Base-by-base conservation (phyloP, 2,113 vertebrate species). In the Paralichthys olivaceus region DNA sequence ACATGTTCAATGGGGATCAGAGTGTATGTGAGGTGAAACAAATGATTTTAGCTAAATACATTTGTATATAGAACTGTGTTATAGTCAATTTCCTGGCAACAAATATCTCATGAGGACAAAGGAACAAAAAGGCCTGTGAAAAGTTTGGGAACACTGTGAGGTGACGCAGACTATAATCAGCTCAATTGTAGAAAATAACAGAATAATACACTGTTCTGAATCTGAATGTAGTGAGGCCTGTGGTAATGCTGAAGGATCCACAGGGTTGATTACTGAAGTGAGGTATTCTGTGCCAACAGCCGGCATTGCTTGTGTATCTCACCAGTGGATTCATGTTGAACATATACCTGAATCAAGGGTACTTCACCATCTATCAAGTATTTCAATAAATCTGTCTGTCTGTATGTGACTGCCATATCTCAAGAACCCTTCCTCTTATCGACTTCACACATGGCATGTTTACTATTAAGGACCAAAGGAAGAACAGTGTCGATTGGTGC, bases 21-120 rank as follows among this genome's bases (percentile, higher is more conserved):
- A 74, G 58, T 69, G 26, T 55, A 60, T 22, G 28, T 1, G 37
- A 34, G 64, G 22, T 62, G 71, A 70, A 37, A 32, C 56, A 23
- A 23, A 29, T 64, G 19, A 54, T 43, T 28, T 17, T 45, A 19
- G 12, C 12, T 28, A 20, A 47, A 69, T 25, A 60, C 37, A 58
- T 6, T 5, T 47, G 4, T 65, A 9, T 15, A 57, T 54, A 1
- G 20, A 53, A n/a, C 7, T n/a, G 26, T 7, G 14, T 47, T 1
- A 28, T 47, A 13, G 28, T 40, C 51, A 23, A 0, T 43, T 15
- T 15, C 63, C 11, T 61, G 37, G 7, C 26, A 49, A 28, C n/a
- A 62, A 13, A 13, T 13, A 40, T 40, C 37, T 49, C 17, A 49
- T 49, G 14, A 47, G 23, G 8, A 53, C 49, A 14, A 53, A 53